Percentiles rank a stretch among this genome's conserved stretches.
These are phyloP conservation scores for Mormoops blainvillei DNA, from an alignment of 2,113 vertebrate species.

Conservation along the genomic window DNA sequence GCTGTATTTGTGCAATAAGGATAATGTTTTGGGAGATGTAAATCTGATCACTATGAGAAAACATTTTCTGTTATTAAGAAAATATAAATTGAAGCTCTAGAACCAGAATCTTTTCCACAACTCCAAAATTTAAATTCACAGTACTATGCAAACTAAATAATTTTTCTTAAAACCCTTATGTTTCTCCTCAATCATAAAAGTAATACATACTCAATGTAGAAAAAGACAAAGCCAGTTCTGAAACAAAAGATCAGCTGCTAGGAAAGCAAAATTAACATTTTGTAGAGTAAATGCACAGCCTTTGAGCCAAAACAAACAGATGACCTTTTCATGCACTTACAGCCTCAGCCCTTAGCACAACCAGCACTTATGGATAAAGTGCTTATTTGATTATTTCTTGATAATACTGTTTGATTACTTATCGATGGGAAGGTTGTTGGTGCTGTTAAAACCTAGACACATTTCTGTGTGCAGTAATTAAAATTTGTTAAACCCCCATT, in stretches of 20 bases:
- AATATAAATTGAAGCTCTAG: neutral
- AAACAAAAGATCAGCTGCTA: constrained; percentile 44
- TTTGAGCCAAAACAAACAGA: neutral
- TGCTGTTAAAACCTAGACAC: neutral
- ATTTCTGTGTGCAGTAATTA: neutral
- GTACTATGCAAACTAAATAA: neutral
- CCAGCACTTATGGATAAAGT: neutral
- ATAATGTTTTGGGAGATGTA: constrained; percentile 2
- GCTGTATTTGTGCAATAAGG: constrained; percentile 17
- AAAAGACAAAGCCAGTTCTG: constrained; percentile 32
- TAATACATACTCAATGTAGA: neutral
- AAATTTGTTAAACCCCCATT: neutral
- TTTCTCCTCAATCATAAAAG: neutral
- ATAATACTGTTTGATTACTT: neutral
- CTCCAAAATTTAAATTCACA: constrained; percentile 37
- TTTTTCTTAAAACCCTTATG: neutral
- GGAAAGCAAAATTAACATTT: constrained; percentile 28
- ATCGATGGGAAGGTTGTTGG: neutral
- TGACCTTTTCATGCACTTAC: neutral
- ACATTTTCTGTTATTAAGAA: constrained; percentile 38
- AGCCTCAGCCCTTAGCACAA: neutral
- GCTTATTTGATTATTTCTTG: neutral
- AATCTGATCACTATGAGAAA: constrained; percentile 26
- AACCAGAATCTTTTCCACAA: constrained; percentile 5
- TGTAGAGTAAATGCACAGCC: constrained; percentile 5